Conservation (phyloP, 2,797 vertebrate species). For the Hephaestus fuliginosus region DNA sequence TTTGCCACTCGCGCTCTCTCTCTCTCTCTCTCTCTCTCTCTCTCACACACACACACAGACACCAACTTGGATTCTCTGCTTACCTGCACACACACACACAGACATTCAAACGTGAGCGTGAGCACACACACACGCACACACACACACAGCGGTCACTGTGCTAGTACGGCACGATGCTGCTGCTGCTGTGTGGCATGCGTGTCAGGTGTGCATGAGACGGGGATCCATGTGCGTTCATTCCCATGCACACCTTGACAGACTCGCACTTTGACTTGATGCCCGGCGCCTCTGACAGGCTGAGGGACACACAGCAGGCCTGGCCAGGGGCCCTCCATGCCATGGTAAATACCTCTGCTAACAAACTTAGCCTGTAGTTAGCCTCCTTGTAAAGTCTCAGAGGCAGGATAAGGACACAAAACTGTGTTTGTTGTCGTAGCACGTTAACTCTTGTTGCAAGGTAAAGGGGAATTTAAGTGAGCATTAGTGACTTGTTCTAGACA, state of each 20-base stretch:
- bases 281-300: conserved; percentile 67
- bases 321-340: conserved; percentile 76
- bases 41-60: neutral
- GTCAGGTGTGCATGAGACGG: conserved; percentile 71
- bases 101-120: conserved; percentile 10
- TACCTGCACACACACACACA: conserved; percentile 22
- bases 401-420: neutral
- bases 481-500: neutral
- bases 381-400: conserved; percentile 6
- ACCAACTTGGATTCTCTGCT: conserved; percentile 48
- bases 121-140: conserved; percentile 14
- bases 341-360: conserved; percentile 77
- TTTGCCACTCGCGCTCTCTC: conserved; percentile 36
- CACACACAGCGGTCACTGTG: conserved; percentile 41
- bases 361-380: conserved; percentile 26
- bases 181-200: conserved; percentile 41
- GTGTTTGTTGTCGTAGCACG: neutral
- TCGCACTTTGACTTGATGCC: conserved; percentile 62
- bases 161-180: conserved; percentile 59
- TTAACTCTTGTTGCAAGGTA: conserved; percentile 27
- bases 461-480: conserved; percentile 15
- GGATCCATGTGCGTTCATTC: conserved; percentile 55
- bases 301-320: conserved; percentile 66
- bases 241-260: conserved; percentile 51
- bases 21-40: too few relatives aligned